phyloP scores from a whole-genome alignment of 2,797 vertebrate genomes.

The Nasua narica region DNA sequence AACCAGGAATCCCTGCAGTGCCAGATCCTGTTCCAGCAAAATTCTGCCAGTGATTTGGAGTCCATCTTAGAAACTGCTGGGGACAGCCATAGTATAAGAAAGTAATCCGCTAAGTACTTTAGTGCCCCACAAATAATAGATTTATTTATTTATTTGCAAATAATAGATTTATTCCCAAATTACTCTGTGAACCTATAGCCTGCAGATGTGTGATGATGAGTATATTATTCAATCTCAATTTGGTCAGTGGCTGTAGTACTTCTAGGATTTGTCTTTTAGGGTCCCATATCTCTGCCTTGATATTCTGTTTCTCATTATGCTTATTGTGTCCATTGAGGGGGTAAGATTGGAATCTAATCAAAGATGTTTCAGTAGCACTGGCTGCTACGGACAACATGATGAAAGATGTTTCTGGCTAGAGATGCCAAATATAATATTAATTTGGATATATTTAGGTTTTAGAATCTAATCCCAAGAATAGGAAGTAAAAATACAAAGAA shows the following conservation, averaged over 20 bases:
- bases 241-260: background rate
- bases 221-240: background rate
- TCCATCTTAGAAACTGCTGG: background rate
- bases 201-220: background rate
- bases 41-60: background rate
- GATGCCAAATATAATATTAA: background rate
- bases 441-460: background rate
- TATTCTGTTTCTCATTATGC: background rate
- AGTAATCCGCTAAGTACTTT: background rate
- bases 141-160: no score
- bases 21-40: background rate
- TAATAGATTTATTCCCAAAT: background rate
- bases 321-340: background rate
- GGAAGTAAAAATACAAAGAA: background rate
- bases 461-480: background rate
- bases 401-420: background rate
- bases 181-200: background rate
- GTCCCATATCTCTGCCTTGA: background rate
- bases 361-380: background rate
- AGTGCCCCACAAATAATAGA: background rate
- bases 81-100: background rate
- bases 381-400: background rate
- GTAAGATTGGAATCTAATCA: background rate
- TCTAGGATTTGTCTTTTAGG: background rate
- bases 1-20: background rate